Conservation (phyloP, 2,797 vertebrate genomes). For the Fringilla coelebs region DNA sequence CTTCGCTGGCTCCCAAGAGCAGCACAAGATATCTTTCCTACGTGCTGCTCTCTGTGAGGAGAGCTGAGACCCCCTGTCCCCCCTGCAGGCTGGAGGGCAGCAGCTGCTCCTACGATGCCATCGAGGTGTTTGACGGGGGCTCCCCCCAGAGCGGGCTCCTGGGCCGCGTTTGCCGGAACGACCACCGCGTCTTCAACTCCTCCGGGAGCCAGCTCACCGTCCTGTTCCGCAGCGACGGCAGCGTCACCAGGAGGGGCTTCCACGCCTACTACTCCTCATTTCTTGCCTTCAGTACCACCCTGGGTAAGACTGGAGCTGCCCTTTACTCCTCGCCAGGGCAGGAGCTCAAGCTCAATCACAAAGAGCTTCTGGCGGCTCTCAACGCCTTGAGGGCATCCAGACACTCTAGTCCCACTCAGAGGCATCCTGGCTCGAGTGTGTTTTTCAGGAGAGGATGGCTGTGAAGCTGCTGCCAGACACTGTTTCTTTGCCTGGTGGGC, state of each 20-base stretch:
- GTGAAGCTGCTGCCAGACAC: background rate
- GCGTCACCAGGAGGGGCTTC: background rate
- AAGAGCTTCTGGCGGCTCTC: background rate
- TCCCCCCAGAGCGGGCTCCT: background rate
- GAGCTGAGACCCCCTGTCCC: background rate
- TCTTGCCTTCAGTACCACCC: fast-evolving
- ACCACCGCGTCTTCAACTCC: background rate
- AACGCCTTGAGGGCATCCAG: too few species aligned
- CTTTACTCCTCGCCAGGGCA: background rate
- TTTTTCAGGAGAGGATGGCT: background rate
- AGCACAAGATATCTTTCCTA: too few species aligned
- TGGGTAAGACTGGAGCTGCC: background rate
- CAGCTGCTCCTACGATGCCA: background rate
- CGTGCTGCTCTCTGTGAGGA: too few species aligned
- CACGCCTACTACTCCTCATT: background rate
- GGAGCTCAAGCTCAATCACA: background rate
- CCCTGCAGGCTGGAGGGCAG: background rate
- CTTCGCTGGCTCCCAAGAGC: too few species aligned
- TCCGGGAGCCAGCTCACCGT: background rate
- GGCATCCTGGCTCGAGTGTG: background rate
- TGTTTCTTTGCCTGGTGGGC: background rate
- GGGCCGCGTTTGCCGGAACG: fast-evolving
- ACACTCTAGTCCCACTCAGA: too few species aligned
- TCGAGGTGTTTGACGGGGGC: background rate
- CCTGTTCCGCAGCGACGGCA: background rate